Evolutionary conservation across 2,888 invertebrate genomes (phyloP), one percentile per base, ranked within the genome.

Genomic region (Alloplasta piceator): DNA sequence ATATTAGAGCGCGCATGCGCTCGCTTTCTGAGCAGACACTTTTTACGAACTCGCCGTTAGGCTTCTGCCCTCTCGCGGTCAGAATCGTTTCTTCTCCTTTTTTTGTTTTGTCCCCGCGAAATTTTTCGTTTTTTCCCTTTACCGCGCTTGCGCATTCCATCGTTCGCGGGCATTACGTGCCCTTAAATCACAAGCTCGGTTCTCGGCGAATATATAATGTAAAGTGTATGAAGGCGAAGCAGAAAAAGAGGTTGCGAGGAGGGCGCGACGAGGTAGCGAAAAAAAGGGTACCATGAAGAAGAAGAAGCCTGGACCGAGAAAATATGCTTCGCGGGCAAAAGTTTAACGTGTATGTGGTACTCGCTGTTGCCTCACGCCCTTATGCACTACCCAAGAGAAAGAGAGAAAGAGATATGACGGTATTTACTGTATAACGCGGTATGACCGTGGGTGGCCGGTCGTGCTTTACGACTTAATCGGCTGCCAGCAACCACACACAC

Each of bases 391-490:
- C 36, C 7, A 26, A 41, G 16, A 12, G 38, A 56, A 38, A 67
- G 14, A 14, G 46, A 36, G 50, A 52, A 46, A 52, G 52, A 61
- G 12, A 38, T 14, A 26, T 39, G 43, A 14, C 39, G 36, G 61
- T 64, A 50, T 77, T 77, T 56, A 71, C 68, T 56, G 36, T 73
- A 68, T 43, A 70, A 36, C 43, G 26, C 58, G 38, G 38, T 39
- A 16, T 2, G 60, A 58, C 74, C 36, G 63, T 80, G 75, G 70
- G 75, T 80, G 79, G 79, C 64, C 73, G 14, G 70, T 75, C 66
- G 68, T 70, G 70, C 66, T 80, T 80, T 80, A 80, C 79, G 79
- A 80, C 79, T 80, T 80, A 75, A 80, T 80, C 79, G 79, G 52
- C 70, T 60, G 41, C 64, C 50, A 41, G 14, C 55, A 73, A 43